Percentiles rank a stretch among this genome's conserved stretches.
These are phyloP conservation scores for Drosophila trapezifrons DNA, from an alignment of 1,140 invertebrate species.

Conservation along the genomic window DNA sequence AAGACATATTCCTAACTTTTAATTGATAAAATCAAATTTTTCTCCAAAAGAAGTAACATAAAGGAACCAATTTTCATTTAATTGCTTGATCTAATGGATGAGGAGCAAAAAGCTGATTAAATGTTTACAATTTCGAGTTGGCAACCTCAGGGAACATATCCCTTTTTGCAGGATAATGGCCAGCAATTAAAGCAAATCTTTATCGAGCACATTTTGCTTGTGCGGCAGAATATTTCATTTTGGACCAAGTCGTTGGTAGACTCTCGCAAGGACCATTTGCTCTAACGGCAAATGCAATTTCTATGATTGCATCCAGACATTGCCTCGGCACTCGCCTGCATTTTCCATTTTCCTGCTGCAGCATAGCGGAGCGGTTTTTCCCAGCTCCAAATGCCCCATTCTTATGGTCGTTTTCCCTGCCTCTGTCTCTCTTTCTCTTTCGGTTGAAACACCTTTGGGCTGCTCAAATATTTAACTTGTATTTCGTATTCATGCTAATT, in stretches of 20 bases:
- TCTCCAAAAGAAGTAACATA: neutral
- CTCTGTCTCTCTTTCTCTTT: neutral
- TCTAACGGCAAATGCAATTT: slow-evolving; percentile 72
- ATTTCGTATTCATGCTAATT: slow-evolving; percentile 83
- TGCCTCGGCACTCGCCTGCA: slow-evolving; percentile 19
- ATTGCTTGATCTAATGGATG: neutral
- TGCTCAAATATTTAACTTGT: slow-evolving; percentile 82
- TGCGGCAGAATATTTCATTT: slow-evolving; percentile 47
- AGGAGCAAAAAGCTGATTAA: slow-evolving; percentile 12
- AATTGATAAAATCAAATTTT: neutral
- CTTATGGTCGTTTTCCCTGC: slow-evolving; percentile 30
- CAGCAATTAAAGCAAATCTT: slow-evolving; percentile 49
- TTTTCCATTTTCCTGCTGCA: slow-evolving; percentile 24
- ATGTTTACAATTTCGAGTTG: slow-evolving; percentile 12
- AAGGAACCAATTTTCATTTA: slow-evolving; percentile 6
- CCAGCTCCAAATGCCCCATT: slow-evolving; percentile 27
- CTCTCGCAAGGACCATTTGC: slow-evolving; percentile 48
- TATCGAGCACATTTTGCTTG: slow-evolving; percentile 34
- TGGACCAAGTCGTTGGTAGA: neutral
- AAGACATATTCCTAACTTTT: neutral
- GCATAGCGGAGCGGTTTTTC: neutral
- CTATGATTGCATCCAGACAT: slow-evolving; percentile 66
- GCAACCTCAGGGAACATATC: slow-evolving; percentile 1
- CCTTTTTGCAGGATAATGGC: slow-evolving; percentile 28
- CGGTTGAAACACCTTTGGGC: slow-evolving; percentile 54